These are phyloP conservation scores for Oryzias sinensis DNA, from an alignment of 2,797 vertebrate species.

Conservation along the genomic window DNA sequence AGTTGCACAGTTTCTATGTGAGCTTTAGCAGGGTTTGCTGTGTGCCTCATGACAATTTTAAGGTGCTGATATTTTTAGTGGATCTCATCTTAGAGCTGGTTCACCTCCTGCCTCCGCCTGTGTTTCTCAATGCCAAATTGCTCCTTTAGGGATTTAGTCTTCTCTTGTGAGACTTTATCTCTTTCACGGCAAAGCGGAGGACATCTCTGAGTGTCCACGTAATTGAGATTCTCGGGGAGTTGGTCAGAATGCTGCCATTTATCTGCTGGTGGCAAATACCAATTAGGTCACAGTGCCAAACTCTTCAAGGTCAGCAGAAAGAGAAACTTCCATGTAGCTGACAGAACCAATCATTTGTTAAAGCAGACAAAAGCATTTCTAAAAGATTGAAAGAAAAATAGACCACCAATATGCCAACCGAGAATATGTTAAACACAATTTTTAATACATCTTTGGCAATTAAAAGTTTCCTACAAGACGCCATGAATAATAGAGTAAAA, in stretches of 20 bases:
- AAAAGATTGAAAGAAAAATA: too few relatives aligned
- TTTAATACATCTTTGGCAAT: too few relatives aligned
- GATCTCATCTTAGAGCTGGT: not conserved
- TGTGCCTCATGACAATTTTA: not conserved
- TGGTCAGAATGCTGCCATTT: constrained; percentile 3
- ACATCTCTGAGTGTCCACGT: not conserved
- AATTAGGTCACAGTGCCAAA: not conserved
- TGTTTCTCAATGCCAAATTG: not conserved
- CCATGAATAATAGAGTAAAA: too few relatives aligned
- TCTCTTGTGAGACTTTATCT: constrained; percentile 10
- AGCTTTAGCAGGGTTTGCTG: not conserved
- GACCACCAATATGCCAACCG: too few relatives aligned
- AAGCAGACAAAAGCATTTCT: too few relatives aligned
- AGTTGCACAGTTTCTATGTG: not conserved
- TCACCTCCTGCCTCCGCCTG: not conserved
- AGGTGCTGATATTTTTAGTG: not conserved
- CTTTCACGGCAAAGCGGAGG: constrained; percentile 1
- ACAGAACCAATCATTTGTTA: too few relatives aligned
- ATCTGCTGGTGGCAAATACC: not conserved
- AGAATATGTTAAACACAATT: too few relatives aligned
- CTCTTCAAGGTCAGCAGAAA: not conserved
- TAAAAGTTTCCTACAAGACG: too few relatives aligned
- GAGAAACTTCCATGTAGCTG: too few relatives aligned
- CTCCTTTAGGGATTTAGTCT: constrained; percentile 11
- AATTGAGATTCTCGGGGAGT: not conserved